Evolutionary conservation across 2,888 invertebrate genomes (phyloP).

Genomic region (Athalia cordata): DNA sequence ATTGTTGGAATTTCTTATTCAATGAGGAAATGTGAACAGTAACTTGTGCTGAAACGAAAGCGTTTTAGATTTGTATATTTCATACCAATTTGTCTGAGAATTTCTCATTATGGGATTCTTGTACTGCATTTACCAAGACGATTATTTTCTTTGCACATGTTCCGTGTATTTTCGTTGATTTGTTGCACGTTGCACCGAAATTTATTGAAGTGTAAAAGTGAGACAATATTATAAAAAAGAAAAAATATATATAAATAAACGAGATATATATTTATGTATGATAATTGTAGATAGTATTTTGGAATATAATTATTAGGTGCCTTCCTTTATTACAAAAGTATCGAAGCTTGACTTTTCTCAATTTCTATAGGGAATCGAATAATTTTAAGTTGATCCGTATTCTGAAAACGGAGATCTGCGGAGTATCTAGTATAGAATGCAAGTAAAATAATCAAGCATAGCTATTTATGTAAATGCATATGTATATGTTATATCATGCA

Average conservation of each 20-base stretch:
- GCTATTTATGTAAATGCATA: neutral
- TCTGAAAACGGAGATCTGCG: neutral
- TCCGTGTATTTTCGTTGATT: neutral
- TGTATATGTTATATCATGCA: neutral
- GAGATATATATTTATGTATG: constrained; percentile 49
- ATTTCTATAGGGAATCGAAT: constrained; percentile 25
- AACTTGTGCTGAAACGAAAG: constrained; percentile 14
- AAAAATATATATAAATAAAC: constrained; percentile 30
- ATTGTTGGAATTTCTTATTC: constrained; percentile 31
- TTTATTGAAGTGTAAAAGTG: constrained; percentile 53
- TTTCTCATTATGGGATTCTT: neutral
- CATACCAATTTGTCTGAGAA: neutral
- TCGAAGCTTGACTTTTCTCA: constrained; percentile 41
- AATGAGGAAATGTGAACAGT: constrained; percentile 11
- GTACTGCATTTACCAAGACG: constrained; percentile 25
- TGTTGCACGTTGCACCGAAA: constrained; percentile 34
- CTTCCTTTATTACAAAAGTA: constrained; percentile 62
- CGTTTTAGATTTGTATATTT: neutral
- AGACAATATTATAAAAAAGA: constrained; percentile 62
- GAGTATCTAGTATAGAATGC: constrained; percentile 15
- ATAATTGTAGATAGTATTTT: constrained; percentile 61
- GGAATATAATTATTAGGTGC: constrained; percentile 66
- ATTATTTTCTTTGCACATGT: neutral
- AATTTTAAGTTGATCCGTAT: constrained; percentile 23
- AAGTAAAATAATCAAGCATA: constrained; percentile 13